Evolutionary conservation across 1,140 invertebrate species (phyloP).

Genomic region (Harlomillsia oculata): DNA sequence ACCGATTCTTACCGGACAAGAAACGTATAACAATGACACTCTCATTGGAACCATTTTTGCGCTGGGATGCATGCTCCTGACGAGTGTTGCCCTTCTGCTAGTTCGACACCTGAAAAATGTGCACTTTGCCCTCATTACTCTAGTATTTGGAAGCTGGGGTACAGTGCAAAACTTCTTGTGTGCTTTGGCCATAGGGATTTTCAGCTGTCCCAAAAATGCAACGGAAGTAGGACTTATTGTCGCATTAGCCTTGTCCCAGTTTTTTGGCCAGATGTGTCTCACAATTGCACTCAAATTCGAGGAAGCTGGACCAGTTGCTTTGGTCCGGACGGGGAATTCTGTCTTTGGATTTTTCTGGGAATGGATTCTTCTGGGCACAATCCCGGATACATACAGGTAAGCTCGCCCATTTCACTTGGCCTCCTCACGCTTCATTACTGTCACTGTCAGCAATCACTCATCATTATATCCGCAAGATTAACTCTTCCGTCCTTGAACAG

Average conservation of each 20-base stretch:
- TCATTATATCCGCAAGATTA: too few species aligned
- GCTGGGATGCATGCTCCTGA: constrained; percentile 22
- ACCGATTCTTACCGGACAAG: constrained; percentile 18
- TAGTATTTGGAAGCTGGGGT: constrained; percentile 19
- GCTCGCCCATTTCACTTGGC: too few species aligned
- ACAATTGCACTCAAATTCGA: constrained; percentile 5
- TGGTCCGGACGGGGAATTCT: constrained; percentile 15
- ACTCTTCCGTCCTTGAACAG: neutral
- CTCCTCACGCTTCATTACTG: too few species aligned
- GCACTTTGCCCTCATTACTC: constrained; percentile 21
- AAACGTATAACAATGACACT: neutral
- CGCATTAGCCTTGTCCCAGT: neutral
- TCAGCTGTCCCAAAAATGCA: constrained; percentile 2
- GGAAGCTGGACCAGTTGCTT: constrained; percentile 6
- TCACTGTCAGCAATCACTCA: too few species aligned
- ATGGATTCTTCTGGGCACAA: neutral
- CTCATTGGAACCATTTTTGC: neutral
- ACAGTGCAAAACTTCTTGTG: constrained; percentile 1
- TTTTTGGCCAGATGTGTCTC: constrained; percentile 16
- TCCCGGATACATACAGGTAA: neutral
- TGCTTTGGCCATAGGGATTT: constrained; percentile 5
- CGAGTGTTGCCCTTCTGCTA: constrained; percentile 15
- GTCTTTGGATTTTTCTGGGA: constrained; percentile 15
- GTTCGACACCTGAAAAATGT: constrained; percentile 17
- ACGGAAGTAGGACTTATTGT: constrained; percentile 2